Evolutionary conservation across 92 coral and sea anemone species (phyloP).

Genomic region (Zoanthus sansibaricus): DNA sequence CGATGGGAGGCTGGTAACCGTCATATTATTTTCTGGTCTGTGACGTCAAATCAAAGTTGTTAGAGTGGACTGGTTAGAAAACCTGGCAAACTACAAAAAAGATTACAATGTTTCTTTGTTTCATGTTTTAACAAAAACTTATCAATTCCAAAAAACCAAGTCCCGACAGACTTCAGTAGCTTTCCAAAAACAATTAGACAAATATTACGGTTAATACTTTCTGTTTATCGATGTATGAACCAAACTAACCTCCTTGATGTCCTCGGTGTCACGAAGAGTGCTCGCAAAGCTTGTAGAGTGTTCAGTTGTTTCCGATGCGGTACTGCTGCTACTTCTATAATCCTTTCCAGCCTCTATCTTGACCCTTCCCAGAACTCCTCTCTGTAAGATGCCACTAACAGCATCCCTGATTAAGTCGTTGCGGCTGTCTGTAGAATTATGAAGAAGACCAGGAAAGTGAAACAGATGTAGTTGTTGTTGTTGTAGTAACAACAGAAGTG

Average conservation of each 20-base stretch:
- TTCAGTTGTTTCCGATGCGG: constrained; percentile 62
- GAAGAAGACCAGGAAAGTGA: neutral
- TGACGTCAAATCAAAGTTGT: too few species aligned
- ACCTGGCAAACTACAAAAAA: too few species aligned
- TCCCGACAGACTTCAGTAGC: neutral
- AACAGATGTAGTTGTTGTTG: too few species aligned
- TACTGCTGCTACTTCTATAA: constrained; percentile 65
- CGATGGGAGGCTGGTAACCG: too few species aligned
- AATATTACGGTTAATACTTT: neutral
- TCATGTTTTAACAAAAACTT: too few species aligned
- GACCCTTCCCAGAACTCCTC: constrained; percentile 59
- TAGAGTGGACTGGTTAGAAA: too few species aligned
- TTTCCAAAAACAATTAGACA: too few species aligned
- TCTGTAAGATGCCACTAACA: constrained; percentile 71
- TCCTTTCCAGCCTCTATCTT: constrained; percentile 36
- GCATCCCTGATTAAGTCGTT: constrained; percentile 78
- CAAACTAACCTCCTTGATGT: constrained; percentile 72
- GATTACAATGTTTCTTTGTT: too few species aligned
- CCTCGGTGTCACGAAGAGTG: constrained; percentile 80
- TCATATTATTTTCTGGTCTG: too few species aligned
- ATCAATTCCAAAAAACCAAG: neutral
- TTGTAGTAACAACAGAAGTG: too few species aligned
- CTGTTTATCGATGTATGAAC: neutral
- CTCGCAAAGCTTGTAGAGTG: constrained; percentile 64
- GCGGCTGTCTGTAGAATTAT: constrained; percentile 72